Evolutionary conservation across 2,888 invertebrate genomes (phyloP).

Genomic region (Drosophila incognita): DNA sequence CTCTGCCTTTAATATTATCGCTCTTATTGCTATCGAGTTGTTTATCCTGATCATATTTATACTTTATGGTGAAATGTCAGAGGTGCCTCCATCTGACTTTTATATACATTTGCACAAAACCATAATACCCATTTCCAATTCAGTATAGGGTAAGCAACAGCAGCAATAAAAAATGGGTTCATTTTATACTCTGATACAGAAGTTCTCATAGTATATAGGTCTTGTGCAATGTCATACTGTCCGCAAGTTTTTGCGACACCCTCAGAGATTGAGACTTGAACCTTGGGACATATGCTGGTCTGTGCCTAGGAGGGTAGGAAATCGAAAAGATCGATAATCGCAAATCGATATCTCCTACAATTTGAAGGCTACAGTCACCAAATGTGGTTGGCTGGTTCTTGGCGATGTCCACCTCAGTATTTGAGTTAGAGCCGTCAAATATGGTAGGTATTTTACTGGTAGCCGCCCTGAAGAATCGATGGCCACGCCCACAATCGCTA

Average conservation of each 20-base stretch:
- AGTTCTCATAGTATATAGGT: neutral
- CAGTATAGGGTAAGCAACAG: neutral
- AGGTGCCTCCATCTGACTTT: neutral
- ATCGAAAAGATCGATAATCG: neutral
- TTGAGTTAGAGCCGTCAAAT: no score
- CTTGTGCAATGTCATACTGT: rapidly evolving
- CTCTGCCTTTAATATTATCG: neutral
- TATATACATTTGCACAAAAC: neutral
- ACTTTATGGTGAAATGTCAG: neutral
- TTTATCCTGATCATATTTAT: neutral
- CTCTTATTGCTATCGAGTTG: neutral
- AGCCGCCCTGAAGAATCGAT: no score
- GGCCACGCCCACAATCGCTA: no score
- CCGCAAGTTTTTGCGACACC: neutral
- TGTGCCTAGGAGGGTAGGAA: neutral
- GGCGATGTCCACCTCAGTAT: no score
- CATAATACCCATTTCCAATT: neutral
- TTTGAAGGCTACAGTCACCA: no score
- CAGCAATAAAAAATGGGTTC: neutral
- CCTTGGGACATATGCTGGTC: neutral
- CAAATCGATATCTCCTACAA: neutral
- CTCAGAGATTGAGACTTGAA: neutral
- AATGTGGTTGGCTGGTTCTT: no score
- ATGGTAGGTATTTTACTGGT: no score
- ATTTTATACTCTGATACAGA: neutral